Base-by-base conservation (phyloP, 2,113 vertebrate species). In the Phyllostomus discolor region DNA sequence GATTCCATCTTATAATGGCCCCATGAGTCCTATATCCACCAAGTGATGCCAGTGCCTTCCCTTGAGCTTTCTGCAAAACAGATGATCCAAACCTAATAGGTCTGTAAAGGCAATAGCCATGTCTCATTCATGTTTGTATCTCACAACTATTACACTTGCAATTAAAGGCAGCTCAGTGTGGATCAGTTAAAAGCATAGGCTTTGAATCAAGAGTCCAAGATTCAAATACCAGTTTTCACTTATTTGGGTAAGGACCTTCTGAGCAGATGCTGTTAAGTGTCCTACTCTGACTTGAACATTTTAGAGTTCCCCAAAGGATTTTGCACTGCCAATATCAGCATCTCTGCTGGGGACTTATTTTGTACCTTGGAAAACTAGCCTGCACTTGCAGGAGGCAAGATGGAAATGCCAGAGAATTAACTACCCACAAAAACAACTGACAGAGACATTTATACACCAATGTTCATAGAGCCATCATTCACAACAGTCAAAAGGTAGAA, bases 151-250 rank as follows among this genome's bases (percentile, higher is more conserved):
- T 41, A 82, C 1, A 76, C 59, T 66, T 81, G 1, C 24, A 82
- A 95, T 33, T 79, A 95, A 79, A 94, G 57, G 62, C 48, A 92
- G 41, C 54, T 87, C 20, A 26, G 9, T 54, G 9, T 50, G 50
- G 11, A 70, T 69, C 52, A 93, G 33, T 81, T 81, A 76, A 87
- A 92, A 94, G 57, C 43, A 84, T 12, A 38, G 52, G 38, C 78
- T 93, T 70, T 88, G 28, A 93, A 66, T 72, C 50, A 92, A 64
- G 19, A 57, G 28, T 41, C n/a, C 85, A 92, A 52, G 57, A 70
- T 59, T 86, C 85, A 94, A 81, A 85, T 70, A 33, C 54, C 75
- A 86, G 57, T 28, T 95, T 93, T 95, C 20, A 66, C 14, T 90
- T 82, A 22, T 57, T 88, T 93, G 26, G 33, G 46, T 52, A 73